A percentile compares a stretch with the other conserved stretches of the same genome.
Conservation (phyloP, 2,888 invertebrate genomes). For the Isoperla grammatica region DNA sequence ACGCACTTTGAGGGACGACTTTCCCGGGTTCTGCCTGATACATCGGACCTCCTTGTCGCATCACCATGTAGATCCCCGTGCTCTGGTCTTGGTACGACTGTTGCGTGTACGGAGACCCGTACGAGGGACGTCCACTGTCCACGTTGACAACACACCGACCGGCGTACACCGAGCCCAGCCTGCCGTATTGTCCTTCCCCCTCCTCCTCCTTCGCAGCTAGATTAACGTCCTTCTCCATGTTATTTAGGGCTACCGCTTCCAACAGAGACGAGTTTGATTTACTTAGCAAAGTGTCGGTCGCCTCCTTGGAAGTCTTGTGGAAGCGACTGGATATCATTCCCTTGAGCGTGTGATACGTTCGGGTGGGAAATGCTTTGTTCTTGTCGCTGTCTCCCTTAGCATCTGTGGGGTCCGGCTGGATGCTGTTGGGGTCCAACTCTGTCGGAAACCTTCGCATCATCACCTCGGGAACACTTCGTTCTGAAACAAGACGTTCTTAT, state of each 20-base stretch:
- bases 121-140: background rate
- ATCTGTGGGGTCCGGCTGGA: conserved; percentile 36
- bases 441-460: background rate
- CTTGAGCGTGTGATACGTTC: conserved; percentile 76
- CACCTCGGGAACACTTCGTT: too few species aligned
- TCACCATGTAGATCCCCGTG: conserved; percentile 28
- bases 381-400: conserved; percentile 43
- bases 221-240: conserved; percentile 8
- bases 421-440: conserved; percentile 41
- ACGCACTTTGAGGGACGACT: background rate
- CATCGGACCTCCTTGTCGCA: conserved; percentile 18
- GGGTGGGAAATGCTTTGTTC: conserved; percentile 58
- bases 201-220: background rate
- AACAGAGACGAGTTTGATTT: conserved; percentile 36
- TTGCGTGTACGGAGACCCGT: conserved; percentile 5
- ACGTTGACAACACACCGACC: conserved; percentile 4
- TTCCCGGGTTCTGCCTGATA: background rate
- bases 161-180: background rate
- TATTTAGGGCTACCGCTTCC: conserved; percentile 1
- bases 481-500: too few species aligned
- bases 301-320: conserved; percentile 53
- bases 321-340: conserved; percentile 78
- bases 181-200: background rate
- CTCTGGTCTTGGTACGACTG: conserved; percentile 4
- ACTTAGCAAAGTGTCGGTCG: conserved; percentile 17